Evolutionary conservation across 2,113 vertebrate genomes (phyloP).

Genomic region (Tragelaphus strepsiceros): DNA sequence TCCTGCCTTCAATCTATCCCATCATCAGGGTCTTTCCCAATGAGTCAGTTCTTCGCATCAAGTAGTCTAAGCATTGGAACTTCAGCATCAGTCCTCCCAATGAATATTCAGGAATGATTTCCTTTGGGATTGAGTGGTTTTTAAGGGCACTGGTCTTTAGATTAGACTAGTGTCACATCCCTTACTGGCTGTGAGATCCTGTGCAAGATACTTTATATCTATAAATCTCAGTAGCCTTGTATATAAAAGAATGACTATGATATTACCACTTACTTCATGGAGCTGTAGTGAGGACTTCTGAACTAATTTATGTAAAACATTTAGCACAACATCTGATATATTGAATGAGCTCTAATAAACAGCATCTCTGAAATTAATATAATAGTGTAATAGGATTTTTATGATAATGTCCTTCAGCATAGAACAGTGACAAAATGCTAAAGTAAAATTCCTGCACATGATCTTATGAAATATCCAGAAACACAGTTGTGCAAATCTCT

Average conservation of each 20-base stretch:
- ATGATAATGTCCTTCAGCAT: not conserved
- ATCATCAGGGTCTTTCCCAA: not conserved
- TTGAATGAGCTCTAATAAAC: not conserved
- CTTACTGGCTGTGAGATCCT: not conserved
- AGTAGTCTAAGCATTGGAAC: not conserved
- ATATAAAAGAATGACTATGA: not conserved
- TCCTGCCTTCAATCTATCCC: not conserved
- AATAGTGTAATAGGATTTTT: not conserved
- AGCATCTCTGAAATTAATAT: not conserved
- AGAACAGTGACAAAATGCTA: not conserved
- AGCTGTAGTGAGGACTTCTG: not conserved
- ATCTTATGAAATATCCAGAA: not conserved
- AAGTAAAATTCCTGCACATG: not conserved
- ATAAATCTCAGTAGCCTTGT: not conserved
- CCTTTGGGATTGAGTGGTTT: not conserved
- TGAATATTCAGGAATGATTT: not conserved
- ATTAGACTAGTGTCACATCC: not conserved
- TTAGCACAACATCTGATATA: not conserved
- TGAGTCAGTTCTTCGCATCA: not conserved
- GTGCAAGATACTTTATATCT: not conserved
- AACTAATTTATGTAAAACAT: not conserved
- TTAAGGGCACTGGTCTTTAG: not conserved
- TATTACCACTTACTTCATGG: not conserved
- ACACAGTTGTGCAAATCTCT: not conserved
- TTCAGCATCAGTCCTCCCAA: not conserved